Base-by-base conservation (phyloP, 1,140 invertebrate genomes). In the Asbolus verrucosus region DNA sequence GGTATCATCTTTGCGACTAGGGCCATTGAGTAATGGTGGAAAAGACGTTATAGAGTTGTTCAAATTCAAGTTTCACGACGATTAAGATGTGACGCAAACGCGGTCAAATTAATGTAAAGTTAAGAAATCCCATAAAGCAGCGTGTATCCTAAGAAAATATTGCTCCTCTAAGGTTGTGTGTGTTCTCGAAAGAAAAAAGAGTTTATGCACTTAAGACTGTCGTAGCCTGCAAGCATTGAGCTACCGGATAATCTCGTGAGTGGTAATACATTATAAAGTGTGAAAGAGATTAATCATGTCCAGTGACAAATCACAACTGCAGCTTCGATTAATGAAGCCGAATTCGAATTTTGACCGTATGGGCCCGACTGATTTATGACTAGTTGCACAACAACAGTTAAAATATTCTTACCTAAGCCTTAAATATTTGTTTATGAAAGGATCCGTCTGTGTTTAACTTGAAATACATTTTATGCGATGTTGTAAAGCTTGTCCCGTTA, bases 201-300 rank as follows among this genome's bases (percentile, higher is more conserved):
- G 27, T 3, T 54, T 27, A 21, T 21, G 21, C 46, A 27, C 41
- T 46, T 46, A 9, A 46, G 41, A 46, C 21, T 46, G 46, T 54
- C 46, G 18, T 27, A 54, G 46, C 46, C 46, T 54, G 46, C 24
- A 30, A 54, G 46, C 46, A 54, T 54, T 54, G 19, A 54, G 46
- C 46, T 54, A 54, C 46, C 46, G 46, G 46, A 54, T 27, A 21
- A 21, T 8, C 14, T 27, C 46, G 11, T 54, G 19, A 21, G n/a
- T 21, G 46, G 46, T 27, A 54, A 54, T 54, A 54, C 46, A 54
- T 54, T 54, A 54, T 16, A 6, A 13, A 27, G 46, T 54, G 46
- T 27, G 46, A 54, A 54, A 54, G 46, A 54, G 46, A 54, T 54
- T 54, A 54, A 54, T 54, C 46, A 27, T 27, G 21, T 54, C 21